These are phyloP conservation scores for Tribolium madens DNA, from an alignment of 1,140 invertebrate genomes.

Conservation along the genomic window DNA sequence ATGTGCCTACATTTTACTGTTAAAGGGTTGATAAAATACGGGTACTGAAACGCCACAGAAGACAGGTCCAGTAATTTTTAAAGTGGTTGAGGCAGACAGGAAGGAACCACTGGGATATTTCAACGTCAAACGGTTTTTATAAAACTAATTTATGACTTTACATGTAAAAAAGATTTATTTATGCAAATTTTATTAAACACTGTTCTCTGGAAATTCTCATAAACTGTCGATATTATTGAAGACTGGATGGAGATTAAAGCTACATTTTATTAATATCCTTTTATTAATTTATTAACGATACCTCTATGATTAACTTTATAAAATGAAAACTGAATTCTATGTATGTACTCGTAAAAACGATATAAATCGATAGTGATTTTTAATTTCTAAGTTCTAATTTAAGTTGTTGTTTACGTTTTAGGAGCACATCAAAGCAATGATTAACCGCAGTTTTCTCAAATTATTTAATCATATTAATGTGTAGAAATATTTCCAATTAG, in stretches of 20 bases:
- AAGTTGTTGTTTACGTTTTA: too few relatives aligned
- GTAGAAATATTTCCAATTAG: too few relatives aligned
- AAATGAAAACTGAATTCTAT: too few relatives aligned
- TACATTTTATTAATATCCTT: not conserved
- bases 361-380: not conserved
- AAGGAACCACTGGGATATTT: conserved; percentile 15
- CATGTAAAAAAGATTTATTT: not conserved
- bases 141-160: not conserved
- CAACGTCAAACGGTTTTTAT: not conserved
- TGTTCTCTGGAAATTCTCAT: not conserved
- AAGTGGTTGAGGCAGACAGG: conserved; percentile 7
- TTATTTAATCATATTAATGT: too few relatives aligned
- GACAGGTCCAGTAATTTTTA: conserved; percentile 34
- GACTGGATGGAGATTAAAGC: not conserved
- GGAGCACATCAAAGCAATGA: too few relatives aligned
- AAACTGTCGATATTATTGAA: not conserved
- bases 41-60: not conserved
- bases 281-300: not conserved
- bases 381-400: too few relatives aligned
- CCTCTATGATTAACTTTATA: not conserved
- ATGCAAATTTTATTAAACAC: conserved; percentile 9
- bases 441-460: too few relatives aligned
- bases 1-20: not conserved
- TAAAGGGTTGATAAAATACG: conserved; percentile 33
- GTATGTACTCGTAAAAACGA: too few relatives aligned